Conservation (phyloP, 1,140 invertebrate species). For the Drosophila tristis region DNA sequence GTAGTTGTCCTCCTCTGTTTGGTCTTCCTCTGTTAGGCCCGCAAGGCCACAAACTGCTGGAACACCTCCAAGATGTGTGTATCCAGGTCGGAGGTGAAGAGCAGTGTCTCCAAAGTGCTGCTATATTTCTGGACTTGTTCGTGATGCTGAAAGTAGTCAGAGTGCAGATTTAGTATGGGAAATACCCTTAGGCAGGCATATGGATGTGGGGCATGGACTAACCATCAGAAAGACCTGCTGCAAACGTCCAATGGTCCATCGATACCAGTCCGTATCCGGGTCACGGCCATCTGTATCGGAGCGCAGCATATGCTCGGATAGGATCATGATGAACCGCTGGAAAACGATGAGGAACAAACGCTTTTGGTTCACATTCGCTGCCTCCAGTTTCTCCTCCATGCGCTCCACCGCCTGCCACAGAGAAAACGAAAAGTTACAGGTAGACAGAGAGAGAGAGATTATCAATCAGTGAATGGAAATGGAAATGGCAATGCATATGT, state of each 20-base stretch:
- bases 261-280: constrained; percentile 98
- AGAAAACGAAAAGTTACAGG: not conserved
- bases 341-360: constrained; percentile 98
- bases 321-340: constrained; percentile 99
- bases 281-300: constrained; percentile 97
- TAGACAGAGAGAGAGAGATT: not conserved
- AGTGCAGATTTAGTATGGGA: not conserved
- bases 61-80: constrained; percentile 98
- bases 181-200: not conserved
- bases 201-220: constrained; percentile 73
- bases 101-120: constrained; percentile 95
- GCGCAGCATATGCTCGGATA: constrained; percentile 97
- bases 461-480: not conserved
- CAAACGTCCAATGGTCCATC: constrained; percentile 96
- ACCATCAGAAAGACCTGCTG: constrained; percentile 98
- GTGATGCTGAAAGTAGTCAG: constrained; percentile 90
- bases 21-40: constrained; percentile 55
- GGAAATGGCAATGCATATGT: too few relatives aligned
- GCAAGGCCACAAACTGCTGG: constrained; percentile 94
- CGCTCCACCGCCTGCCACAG: constrained; percentile 90
- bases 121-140: constrained; percentile 99
- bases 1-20: not conserved
- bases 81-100: constrained; percentile 98
- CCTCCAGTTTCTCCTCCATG: constrained; percentile 97
- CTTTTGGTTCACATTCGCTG: constrained; percentile 97